These are phyloP conservation scores for Latrodectus elegans DNA, from an alignment of 2,888 invertebrate genomes.

Conservation along the genomic window DNA sequence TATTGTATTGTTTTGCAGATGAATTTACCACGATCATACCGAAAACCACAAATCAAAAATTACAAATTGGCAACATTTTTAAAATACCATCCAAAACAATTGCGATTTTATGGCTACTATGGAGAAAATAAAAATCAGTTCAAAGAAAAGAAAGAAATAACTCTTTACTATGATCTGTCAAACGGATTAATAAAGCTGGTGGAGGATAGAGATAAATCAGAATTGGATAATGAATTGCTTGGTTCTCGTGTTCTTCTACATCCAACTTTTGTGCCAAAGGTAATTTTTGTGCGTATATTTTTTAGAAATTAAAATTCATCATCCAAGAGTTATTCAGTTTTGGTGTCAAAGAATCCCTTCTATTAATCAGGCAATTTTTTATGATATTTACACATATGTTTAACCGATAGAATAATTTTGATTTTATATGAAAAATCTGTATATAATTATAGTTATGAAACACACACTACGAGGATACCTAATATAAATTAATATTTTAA, in stretches of 20 bases:
- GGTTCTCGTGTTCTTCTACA: conserved; percentile 27
- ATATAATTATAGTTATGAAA: too few relatives aligned
- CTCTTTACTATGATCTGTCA: conserved; percentile 43
- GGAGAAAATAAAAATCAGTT: conserved; percentile 34
- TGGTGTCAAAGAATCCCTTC: too few relatives aligned
- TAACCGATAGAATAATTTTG: too few relatives aligned
- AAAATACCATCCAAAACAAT: conserved; percentile 37
- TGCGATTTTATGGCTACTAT: conserved; percentile 42
- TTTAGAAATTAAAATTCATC: too few relatives aligned
- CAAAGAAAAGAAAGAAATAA: conserved; percentile 23
- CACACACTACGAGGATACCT: too few relatives aligned
- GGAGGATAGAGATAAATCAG: conserved; percentile 12
- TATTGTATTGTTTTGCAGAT: background rate
- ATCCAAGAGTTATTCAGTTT: too few relatives aligned
- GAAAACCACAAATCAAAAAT: conserved; percentile 27
- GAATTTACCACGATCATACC: conserved; percentile 25
- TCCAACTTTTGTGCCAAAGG: conserved; percentile 46
- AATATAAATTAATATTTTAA: too few relatives aligned
- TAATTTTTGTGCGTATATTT: background rate
- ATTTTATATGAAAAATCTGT: too few relatives aligned
- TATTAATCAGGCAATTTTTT: too few relatives aligned
- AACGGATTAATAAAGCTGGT: conserved; percentile 28
- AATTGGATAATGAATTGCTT: conserved; percentile 19
- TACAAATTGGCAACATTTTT: conserved; percentile 38
- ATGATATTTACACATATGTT: too few relatives aligned